phyloP scores from a whole-genome alignment of 92 coral and sea anemone species.

The Pocillopora grandis region DNA sequence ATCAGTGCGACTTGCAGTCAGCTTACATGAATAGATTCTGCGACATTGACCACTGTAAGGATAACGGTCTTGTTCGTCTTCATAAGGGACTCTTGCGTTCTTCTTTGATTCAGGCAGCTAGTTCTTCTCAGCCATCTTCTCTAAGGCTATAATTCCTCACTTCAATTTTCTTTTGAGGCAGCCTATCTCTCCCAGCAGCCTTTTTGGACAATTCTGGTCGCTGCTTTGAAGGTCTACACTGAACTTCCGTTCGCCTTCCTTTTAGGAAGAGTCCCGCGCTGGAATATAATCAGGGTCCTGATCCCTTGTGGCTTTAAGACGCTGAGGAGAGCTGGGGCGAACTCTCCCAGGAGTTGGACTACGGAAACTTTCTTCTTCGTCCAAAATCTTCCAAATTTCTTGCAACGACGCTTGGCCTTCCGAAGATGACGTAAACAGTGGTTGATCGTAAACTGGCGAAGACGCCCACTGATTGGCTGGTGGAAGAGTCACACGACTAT shows the following conservation, averaged over 20 bases:
- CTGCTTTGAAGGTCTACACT: conserved; percentile 47
- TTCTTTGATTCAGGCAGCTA: background rate
- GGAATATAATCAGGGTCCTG: conserved; percentile 73
- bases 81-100: background rate
- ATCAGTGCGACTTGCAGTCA: no score
- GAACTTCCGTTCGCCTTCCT: conserved; percentile 69
- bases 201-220: conserved; percentile 79
- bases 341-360: conserved; percentile 72
- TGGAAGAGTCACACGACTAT: conserved; percentile 34
- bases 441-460: conserved; percentile 56
- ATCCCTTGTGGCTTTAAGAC: conserved; percentile 24
- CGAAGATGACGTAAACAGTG: conserved; percentile 86
- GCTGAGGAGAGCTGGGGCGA: conserved; percentile 43
- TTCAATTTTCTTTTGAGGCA: conserved; percentile 56
- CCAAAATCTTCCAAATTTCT: conserved; percentile 96
- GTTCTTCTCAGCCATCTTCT: conserved; percentile 43
- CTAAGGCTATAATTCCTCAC: conserved; percentile 87
- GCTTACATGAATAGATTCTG: no score
- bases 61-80: background rate
- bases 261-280: conserved; percentile 62
- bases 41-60: background rate
- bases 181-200: conserved; percentile 83
- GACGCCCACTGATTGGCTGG: conserved; percentile 58
- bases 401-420: conserved; percentile 92
- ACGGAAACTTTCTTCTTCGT: conserved; percentile 87